Conservation (phyloP, 23 tunicate species). For the Corella eumyota region DNA sequence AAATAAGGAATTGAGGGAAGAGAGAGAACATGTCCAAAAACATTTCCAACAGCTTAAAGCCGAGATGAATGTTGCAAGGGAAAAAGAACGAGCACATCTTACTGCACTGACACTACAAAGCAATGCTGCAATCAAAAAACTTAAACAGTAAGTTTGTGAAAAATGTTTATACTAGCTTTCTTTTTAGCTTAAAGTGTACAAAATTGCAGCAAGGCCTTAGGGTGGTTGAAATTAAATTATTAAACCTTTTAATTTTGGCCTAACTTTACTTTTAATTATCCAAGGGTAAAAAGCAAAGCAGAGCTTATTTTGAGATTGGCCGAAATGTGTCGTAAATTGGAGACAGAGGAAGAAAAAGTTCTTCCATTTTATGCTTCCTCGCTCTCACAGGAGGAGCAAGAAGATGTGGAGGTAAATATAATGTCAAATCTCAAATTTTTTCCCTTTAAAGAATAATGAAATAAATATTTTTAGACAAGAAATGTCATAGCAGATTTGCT, state of each 20-base stretch:
- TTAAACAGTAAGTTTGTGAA: slow-evolving; percentile 27
- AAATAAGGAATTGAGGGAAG: slow-evolving; percentile 49
- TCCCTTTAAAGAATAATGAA: background rate
- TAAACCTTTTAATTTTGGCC: too few species aligned
- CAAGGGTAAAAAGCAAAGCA: slow-evolving; percentile 49
- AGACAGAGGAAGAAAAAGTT: slow-evolving; percentile 97
- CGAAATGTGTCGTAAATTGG: slow-evolving; percentile 95
- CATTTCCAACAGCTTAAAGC: slow-evolving; percentile 82
- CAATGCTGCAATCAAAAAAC: slow-evolving; percentile 72
- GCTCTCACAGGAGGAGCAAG: slow-evolving; percentile 83
- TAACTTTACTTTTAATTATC: too few species aligned
- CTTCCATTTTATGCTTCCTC: slow-evolving; percentile 88
- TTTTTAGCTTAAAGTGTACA: background rate
- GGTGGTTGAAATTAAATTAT: too few species aligned
- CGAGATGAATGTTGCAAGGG: slow-evolving; percentile 67
- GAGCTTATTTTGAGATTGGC: slow-evolving; percentile 62
- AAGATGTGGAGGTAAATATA: slow-evolving; percentile 58
- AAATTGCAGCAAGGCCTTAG: background rate
- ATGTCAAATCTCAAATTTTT: background rate
- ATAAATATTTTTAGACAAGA: background rate
- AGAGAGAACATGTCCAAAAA: slow-evolving; percentile 54
- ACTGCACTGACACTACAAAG: slow-evolving; percentile 57
- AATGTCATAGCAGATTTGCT: too few species aligned
- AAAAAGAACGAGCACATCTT: slow-evolving; percentile 45
- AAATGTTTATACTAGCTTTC: background rate